Percentiles rank a stretch among this genome's conserved stretches.
These are phyloP conservation scores for Anguilla obscura DNA, from an alignment of 2,797 vertebrate species.

Conservation along the genomic window DNA sequence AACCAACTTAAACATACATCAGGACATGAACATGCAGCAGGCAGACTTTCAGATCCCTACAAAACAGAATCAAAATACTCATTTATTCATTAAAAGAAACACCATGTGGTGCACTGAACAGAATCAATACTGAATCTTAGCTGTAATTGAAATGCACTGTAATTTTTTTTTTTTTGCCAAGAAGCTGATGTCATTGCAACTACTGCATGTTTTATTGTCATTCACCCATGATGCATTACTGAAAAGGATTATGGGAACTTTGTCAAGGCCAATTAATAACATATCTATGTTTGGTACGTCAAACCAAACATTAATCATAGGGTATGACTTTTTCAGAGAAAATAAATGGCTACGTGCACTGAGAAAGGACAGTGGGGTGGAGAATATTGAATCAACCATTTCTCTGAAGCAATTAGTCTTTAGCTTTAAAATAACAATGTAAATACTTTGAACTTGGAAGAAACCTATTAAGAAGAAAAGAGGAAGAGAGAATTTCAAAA, in stretches of 20 bases:
- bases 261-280: not conserved
- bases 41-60: not conserved
- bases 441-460: slow-evolving; percentile 4
- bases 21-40: not conserved
- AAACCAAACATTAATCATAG: not conserved
- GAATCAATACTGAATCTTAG: not conserved
- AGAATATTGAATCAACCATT: not conserved
- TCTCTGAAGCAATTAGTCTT: not conserved
- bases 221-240: not conserved
- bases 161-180: not conserved
- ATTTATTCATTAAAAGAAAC: not conserved
- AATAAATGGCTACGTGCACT: not conserved
- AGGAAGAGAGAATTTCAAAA: not conserved
- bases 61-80: not conserved
- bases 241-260: not conserved
- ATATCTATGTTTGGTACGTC: not conserved
- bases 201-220: not conserved
- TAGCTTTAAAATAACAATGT: not conserved
- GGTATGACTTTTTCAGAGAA: not conserved
- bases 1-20: not conserved
- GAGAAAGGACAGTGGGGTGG: not conserved
- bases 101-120: not conserved
- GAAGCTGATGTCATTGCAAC: not conserved
- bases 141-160: not conserved
- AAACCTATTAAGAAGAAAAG: not conserved